phyloP scores from a whole-genome alignment of 1,140 invertebrate genomes.

The Galendromus occidentalis region DNA sequence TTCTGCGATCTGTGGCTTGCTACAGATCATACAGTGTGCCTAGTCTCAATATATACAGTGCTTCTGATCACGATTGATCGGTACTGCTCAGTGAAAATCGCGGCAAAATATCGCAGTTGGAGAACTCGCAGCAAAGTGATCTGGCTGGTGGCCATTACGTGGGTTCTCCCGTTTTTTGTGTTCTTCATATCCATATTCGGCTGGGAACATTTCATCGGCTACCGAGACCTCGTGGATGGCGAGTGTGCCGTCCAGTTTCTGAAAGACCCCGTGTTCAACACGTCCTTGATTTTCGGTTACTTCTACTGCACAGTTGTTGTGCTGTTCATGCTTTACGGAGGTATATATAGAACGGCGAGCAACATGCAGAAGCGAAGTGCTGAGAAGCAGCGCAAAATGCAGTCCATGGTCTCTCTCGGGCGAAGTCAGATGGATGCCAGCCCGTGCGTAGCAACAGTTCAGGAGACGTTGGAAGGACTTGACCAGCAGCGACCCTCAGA shows the following conservation, averaged over 20 bases:
- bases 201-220: slow-evolving; percentile 93
- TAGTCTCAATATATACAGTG: slow-evolving; percentile 97
- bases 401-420: slow-evolving; percentile 70
- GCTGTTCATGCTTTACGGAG: slow-evolving; percentile 78
- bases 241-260: slow-evolving; percentile 94
- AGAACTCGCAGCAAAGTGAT: slow-evolving; percentile 75
- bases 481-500: not conserved
- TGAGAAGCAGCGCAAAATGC: slow-evolving; percentile 78
- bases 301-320: slow-evolving; percentile 91
- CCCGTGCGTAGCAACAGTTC: not conserved
- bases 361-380: slow-evolving; percentile 95
- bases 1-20: slow-evolving; percentile 97
- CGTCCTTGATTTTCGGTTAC: slow-evolving; percentile 85
- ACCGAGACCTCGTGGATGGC: slow-evolving; percentile 58
- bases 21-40: slow-evolving; percentile 94
- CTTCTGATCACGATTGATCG: slow-evolving; percentile 94
- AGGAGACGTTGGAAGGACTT: not conserved
- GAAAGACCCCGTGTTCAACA: slow-evolving; percentile 92
- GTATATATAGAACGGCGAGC: slow-evolving; percentile 94
- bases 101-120: slow-evolving; percentile 91
- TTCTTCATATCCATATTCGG: slow-evolving; percentile 98
- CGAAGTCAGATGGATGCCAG: slow-evolving; percentile 39
- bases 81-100: slow-evolving; percentile 97
- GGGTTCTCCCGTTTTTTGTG: slow-evolving; percentile 85
- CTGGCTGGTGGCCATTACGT: slow-evolving; percentile 61